Base-by-base conservation (phyloP, 2,113 vertebrate species). In the Chaetorhynchus papuensis region DNA sequence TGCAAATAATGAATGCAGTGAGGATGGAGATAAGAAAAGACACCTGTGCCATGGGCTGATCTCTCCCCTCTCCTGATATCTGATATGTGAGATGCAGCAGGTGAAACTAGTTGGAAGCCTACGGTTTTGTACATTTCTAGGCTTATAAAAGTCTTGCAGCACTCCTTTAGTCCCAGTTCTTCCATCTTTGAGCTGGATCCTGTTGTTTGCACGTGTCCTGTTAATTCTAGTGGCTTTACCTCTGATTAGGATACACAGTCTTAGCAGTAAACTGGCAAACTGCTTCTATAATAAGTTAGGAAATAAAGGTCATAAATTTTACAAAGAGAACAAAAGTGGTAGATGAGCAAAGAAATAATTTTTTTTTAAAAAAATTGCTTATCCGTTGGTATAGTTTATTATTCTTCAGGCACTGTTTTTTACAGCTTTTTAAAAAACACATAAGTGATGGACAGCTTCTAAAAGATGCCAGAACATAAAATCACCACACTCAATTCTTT, bases 311-410 rank as follows among this genome's bases (percentile, higher is more conserved):
- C 23, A 0, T n/a, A 74, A 77, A 4, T 63, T 80, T 35, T 77
- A 71, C 9, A 63, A 65, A 60, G 33, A 63, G 30, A 77, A 57
- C 4, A 70, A 75, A 78, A 53, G 8, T 64, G 4, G 19, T 75
- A 81, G 60, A 83, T 27, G 23, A 74, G 4, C 28, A 87, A 78
- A 57, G 12, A 87, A 70, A 18, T 15, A 30, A 15, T 66, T 56
- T 9, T n/a, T 66, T 56, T 11, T 4, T 0, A 39, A 33, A 60
- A 41, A 10, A 1, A 12, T 72, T 0, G 2, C 68, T 82, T 75
- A 39, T 77, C 41, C 65, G 16, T 35, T 74, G 11, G 1, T 56
- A 42, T 52, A 69, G 12, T 63, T 83, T 74, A 45, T 52, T 83
- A 37, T 68, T 68, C 22, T 47, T 75, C 10, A 71, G 52, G 6